These are phyloP conservation scores for Acanthurus tractus DNA, from an alignment of 2,797 vertebrate species.

Conservation along the genomic window DNA sequence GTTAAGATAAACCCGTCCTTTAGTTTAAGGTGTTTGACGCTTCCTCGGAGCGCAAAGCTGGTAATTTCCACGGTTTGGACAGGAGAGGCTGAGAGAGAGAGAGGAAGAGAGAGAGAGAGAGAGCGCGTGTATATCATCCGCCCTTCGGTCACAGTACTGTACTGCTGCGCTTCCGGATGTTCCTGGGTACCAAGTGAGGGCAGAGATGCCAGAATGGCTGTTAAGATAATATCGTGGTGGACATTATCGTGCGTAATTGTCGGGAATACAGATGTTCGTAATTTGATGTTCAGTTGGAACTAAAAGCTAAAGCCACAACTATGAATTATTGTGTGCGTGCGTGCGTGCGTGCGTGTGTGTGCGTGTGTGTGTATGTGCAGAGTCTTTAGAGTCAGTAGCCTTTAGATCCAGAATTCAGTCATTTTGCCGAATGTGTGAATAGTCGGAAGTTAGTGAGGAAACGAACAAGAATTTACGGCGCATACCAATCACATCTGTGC, in stretches of 20 bases:
- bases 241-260: conserved; percentile 41
- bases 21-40: conserved; percentile 16
- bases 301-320: conserved; percentile 55
- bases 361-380: not conserved
- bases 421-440: not conserved
- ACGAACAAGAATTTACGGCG: not conserved
- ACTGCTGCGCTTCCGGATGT: conserved; percentile 66
- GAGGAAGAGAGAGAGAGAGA: conserved; percentile 4
- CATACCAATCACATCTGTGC: not conserved
- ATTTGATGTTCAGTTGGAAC: conserved; percentile 6
- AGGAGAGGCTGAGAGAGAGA: conserved; percentile 1
- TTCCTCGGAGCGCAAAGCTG: conserved; percentile 9
- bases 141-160: conserved; percentile 44
- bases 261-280: conserved; percentile 34
- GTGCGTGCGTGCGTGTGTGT: conserved; percentile 1
- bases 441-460: not conserved
- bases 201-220: conserved; percentile 37
- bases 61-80: conserved; percentile 54
- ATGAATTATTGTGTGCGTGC: not conserved
- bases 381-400: no score
- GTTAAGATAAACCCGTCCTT: conserved; percentile 21
- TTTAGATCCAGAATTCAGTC: not conserved
- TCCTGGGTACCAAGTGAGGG: conserved; percentile 57
- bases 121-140: conserved; percentile 46
- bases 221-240: conserved; percentile 25